Evolutionary conservation across 2,797 vertebrate genomes (phyloP).

Genomic region (Cheirogaleus major): DNA sequence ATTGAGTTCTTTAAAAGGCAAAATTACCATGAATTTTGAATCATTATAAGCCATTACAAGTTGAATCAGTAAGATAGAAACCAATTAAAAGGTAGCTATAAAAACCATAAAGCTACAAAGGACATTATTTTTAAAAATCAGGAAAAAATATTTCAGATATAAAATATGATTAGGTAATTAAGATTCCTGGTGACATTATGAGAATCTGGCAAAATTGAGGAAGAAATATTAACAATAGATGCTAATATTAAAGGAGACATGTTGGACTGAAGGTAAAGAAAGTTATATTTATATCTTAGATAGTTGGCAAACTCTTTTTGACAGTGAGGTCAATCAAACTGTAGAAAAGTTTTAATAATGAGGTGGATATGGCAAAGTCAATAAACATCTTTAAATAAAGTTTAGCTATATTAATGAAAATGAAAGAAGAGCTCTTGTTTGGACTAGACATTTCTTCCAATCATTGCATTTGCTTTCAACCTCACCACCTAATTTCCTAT

Average conservation of each 20-base stretch:
- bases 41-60: neutral
- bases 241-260: neutral
- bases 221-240: neutral
- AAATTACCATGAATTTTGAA: neutral
- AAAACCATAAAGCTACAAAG: neutral
- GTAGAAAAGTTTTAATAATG: constrained; percentile 45
- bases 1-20: neutral
- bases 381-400: constrained; percentile 40
- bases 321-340: constrained; percentile 43
- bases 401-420: constrained; percentile 36
- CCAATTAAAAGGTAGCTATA: neutral
- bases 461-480: neutral
- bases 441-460: constrained; percentile 10
- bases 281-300: constrained; percentile 50
- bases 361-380: constrained; percentile 54
- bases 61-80: neutral
- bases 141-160: neutral
- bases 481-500: neutral
- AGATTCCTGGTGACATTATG: neutral
- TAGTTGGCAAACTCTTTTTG: constrained; percentile 49
- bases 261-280: neutral
- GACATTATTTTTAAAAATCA: neutral
- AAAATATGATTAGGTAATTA: constrained; percentile 6
- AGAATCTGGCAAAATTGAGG: neutral
- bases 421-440: constrained; percentile 16